phyloP scores from a whole-genome alignment of 1,140 invertebrate genomes.

The Melitaea cinxia region DNA sequence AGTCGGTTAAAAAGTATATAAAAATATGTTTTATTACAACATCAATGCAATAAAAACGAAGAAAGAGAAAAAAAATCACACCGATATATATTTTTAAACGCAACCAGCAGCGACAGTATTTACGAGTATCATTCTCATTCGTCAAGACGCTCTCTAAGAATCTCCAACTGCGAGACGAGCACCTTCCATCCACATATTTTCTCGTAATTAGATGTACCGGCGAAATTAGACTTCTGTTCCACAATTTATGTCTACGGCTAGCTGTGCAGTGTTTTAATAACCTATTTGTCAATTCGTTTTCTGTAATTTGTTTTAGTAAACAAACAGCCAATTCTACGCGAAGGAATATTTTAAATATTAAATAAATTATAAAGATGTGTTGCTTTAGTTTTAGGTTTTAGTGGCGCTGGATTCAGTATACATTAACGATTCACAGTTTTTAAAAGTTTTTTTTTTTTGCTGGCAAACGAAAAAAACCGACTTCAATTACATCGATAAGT shows the following conservation, averaged over 20 bases:
- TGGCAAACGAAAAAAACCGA: no score
- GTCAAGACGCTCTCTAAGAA: conserved; percentile 25
- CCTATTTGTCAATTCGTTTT: no score
- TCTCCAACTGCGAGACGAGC: conserved; percentile 14
- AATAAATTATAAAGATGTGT: no score
- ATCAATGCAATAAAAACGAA: background rate
- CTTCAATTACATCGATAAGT: no score
- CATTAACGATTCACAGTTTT: no score
- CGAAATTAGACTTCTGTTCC: background rate
- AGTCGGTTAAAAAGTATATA: background rate
- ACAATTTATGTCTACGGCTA: background rate
- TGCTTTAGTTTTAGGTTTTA: no score
- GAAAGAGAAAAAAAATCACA: background rate
- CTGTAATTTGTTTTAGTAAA: no score
- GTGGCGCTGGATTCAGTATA: no score
- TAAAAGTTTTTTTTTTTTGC: no score
- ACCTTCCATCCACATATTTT: conserved; percentile 14
- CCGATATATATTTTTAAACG: conserved; percentile 24
- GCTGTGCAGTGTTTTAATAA: background rate
- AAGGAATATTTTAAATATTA: no score
- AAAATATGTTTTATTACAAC: background rate
- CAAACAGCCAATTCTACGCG: no score
- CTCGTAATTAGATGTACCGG: conserved; percentile 28
- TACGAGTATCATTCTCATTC: conserved; percentile 23
- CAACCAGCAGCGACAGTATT: conserved; percentile 21